Base-by-base conservation (phyloP, 1,140 invertebrate genomes). In the Drusus annulatus region DNA sequence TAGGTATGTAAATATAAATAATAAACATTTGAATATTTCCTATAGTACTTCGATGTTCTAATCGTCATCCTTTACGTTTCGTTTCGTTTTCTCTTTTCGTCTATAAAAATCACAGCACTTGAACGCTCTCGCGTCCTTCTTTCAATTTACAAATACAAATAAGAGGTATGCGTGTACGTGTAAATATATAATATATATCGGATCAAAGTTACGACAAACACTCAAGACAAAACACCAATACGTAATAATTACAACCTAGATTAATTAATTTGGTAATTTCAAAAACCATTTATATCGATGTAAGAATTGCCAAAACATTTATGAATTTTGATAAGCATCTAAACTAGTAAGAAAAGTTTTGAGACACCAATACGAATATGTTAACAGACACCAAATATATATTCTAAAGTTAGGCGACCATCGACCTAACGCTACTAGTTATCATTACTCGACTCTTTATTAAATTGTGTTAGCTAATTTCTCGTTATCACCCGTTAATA, bases 41-140 rank as follows among this genome's bases (percentile, higher is more conserved):
- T 81, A 81, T 80, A 77, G 71, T 89, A 86, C 83, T 89, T 90
- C 89, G 89, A 90, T 90, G 89, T 89, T 88, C 86, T 87, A 89
- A 89, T 88, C 87, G 87, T 88, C 87, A 80, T 80, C 80, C 74
- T 36, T 76, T 77, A 79, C 68, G 19, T 51, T 80, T 54, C 86
- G 87, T 87, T 88, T 89, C 87, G 86, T 84, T 86, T 88, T 87
- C 85, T 87, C 86, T 87, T 84, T 86, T 88, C 87, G 86, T 87
- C 85, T 80, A 73, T 79, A 79, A 85, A 87, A 86, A 88, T 88
- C 89, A 90, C 86, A 84, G 83, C 80, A 80, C 83, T 79, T 60
- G 17, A 45, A 62, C 74, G 68, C 62, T 15, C n/a, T 51, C 17
- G 75, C 76, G 76, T 58, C 87, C 87, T 84, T 86, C 78, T 78